Evolutionary conservation across 2,888 invertebrate species (phyloP).

Genomic region (Ichneumon xanthorius): DNA sequence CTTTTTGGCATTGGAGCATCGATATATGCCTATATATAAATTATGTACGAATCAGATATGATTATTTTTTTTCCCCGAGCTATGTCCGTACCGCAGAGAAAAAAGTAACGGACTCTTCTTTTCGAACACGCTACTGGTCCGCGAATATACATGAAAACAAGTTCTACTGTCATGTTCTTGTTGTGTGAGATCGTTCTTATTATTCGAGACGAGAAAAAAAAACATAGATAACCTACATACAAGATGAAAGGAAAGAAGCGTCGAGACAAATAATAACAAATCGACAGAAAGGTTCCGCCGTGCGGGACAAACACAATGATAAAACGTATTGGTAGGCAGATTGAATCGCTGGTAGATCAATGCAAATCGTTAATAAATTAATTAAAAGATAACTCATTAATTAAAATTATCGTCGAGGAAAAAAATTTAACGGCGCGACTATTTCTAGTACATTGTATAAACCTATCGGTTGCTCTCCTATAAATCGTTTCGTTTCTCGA

Average conservation of each 20-base stretch:
- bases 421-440: conserved; percentile 52
- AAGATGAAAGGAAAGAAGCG: background rate
- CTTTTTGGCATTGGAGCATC: too few relatives aligned
- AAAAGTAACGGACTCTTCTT: conserved; percentile 17
- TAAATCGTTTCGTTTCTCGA: conserved; percentile 62
- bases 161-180: conserved; percentile 36
- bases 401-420: conserved; percentile 34
- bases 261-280: conserved; percentile 33
- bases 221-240: conserved; percentile 24
- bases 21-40: too few relatives aligned
- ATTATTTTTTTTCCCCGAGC: background rate
- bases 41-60: too few relatives aligned
- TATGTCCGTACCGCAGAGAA: conserved; percentile 41
- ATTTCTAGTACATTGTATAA: conserved; percentile 62
- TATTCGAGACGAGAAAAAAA: conserved; percentile 29
- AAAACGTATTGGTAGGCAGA: conserved; percentile 58
- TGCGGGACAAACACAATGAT: conserved; percentile 30
- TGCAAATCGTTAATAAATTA: conserved; percentile 51
- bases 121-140: conserved; percentile 46
- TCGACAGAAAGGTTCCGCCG: conserved; percentile 64
- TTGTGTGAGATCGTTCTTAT: conserved; percentile 51
- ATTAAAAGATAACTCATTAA: background rate
- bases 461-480: conserved; percentile 39
- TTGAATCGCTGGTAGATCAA: conserved; percentile 62
- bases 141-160: conserved; percentile 47